phyloP scores from a whole-genome alignment of 2,888 invertebrate genomes.

The Cephalotes varians region DNA sequence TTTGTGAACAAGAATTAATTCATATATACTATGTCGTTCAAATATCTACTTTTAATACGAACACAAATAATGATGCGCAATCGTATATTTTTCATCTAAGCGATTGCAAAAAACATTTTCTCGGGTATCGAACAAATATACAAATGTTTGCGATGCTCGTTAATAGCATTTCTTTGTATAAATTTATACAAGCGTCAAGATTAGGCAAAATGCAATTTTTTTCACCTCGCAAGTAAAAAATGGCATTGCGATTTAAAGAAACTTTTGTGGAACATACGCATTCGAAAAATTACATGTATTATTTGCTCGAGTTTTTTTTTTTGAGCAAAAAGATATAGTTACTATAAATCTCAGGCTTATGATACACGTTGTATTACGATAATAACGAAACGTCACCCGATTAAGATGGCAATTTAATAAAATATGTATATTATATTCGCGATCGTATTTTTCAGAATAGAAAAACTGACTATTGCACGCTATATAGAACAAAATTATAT shows the following conservation, averaged over 20 bases:
- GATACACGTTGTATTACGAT: not conserved
- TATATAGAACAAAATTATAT: constrained; percentile 7
- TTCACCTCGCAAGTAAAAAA: not conserved
- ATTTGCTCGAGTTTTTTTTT: constrained; percentile 19
- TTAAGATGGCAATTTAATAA: constrained; percentile 1
- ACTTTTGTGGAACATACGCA: not conserved
- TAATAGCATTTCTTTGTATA: not conserved
- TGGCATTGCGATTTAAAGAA: not conserved
- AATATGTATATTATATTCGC: constrained; percentile 6
- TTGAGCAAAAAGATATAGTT: constrained; percentile 28
- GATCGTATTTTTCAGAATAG: not conserved
- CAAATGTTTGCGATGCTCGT: not conserved
- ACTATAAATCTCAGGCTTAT: constrained; percentile 45
- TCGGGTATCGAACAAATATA: constrained; percentile 2
- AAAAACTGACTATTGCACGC: not conserved
- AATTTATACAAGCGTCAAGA: not conserved
- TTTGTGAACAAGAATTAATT: constrained; percentile 1
- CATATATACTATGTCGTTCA: not conserved
- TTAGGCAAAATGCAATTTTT: not conserved
- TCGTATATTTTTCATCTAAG: not conserved
- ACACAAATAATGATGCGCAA: not conserved
- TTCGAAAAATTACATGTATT: constrained; percentile 10
- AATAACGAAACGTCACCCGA: constrained; percentile 1
- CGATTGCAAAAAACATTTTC: constrained; percentile 5
- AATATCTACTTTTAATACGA: constrained; percentile 23